Conservation (phyloP, 2,113 vertebrate genomes). For the Saguinus midas region DNA sequence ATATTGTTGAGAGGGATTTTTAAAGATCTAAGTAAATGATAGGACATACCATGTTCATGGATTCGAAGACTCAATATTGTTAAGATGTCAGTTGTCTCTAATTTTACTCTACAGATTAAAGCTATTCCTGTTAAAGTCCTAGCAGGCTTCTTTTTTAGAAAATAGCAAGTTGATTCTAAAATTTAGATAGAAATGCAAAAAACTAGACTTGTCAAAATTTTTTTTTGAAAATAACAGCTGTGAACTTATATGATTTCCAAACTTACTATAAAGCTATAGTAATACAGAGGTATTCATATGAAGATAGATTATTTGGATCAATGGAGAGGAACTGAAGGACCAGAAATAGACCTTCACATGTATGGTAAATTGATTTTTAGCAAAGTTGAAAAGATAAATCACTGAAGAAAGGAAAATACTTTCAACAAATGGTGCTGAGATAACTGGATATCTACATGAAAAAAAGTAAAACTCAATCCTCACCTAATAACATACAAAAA, state of each 20-base stretch:
- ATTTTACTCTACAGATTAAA: background rate
- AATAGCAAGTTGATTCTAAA: background rate
- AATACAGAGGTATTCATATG: background rate
- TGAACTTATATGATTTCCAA: background rate
- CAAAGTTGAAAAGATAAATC: background rate
- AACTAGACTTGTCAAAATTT: background rate
- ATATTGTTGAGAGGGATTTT: background rate
- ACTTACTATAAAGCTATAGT: background rate
- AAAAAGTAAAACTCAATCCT: background rate
- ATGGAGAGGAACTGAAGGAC: background rate
- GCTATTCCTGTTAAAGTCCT: background rate
- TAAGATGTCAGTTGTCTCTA: background rate
- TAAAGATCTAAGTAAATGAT: background rate
- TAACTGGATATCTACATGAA: background rate
- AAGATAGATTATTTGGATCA: background rate
- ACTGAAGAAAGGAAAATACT: background rate
- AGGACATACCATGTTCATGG: background rate
- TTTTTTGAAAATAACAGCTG: background rate
- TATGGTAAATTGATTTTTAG: slow-evolving; percentile 4
- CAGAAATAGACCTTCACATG: background rate
- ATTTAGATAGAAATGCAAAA: background rate
- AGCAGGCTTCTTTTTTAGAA: background rate
- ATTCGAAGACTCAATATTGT: background rate
- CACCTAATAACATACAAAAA: background rate
- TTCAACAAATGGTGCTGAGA: background rate